Percentiles rank a stretch among this genome's conserved stretches.
Evolutionary conservation across 2,888 invertebrate species (phyloP).

Genomic region (Drosophila rubida): DNA sequence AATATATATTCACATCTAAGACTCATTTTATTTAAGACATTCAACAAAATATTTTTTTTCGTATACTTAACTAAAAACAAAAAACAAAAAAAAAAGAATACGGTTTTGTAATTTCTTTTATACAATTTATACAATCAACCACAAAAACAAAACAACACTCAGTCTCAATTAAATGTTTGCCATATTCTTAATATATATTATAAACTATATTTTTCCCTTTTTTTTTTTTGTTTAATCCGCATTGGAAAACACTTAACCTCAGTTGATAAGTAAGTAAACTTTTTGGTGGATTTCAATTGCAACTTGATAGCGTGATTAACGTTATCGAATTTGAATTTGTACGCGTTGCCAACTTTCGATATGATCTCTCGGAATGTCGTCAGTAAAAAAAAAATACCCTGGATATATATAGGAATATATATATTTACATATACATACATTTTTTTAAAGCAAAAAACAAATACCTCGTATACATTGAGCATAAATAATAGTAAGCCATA

Average conservation of each 20-base stretch:
- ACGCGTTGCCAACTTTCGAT: conserved; percentile 25
- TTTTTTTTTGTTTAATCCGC: conserved; percentile 3
- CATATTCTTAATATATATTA: conserved; percentile 39
- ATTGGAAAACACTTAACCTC: neutral
- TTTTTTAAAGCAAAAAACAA: conserved; percentile 47
- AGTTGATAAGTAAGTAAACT: conserved; percentile 2
- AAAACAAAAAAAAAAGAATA: neutral
- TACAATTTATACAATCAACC: conserved; percentile 2
- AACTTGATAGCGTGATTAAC: neutral
- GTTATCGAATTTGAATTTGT: conserved; percentile 9
- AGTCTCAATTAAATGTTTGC: conserved; percentile 50
- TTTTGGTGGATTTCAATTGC: neutral
- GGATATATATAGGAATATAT: neutral
- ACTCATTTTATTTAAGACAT: conserved; percentile 20
- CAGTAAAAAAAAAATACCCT: neutral
- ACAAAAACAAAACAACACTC: conserved; percentile 12
- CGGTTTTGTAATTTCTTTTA: conserved; percentile 17
- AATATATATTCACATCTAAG: conserved; percentile 29
- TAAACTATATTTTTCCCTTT: neutral
- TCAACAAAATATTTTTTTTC: conserved; percentile 3
- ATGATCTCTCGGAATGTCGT: conserved; percentile 45
- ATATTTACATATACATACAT: conserved; percentile 13
- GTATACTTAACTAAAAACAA: conserved; percentile 39
- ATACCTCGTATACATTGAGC: conserved; percentile 71
- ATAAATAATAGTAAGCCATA: conserved; percentile 53